Base-by-base conservation (phyloP, 2,888 invertebrate species). In the Acronicta leporina region DNA sequence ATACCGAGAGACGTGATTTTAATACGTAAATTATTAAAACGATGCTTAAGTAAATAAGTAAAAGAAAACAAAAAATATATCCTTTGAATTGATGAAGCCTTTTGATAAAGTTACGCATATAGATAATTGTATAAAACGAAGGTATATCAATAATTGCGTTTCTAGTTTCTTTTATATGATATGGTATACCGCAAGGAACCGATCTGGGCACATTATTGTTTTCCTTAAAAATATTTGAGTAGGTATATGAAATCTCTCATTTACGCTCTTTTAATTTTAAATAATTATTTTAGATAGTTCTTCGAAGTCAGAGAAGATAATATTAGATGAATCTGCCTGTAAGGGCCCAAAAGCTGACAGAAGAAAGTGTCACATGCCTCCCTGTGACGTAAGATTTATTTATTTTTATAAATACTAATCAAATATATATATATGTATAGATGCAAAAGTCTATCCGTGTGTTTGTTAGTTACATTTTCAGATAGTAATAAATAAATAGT, bases 341-440 rank as follows among this genome's bases (percentile, higher is more conserved):
- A 88, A 83, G 61, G 95, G 95, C 0, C 73, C 82, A 0, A 55
- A 75, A 0, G 67, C 69, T 0, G 92, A 95, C 51, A 83, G 57
- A 40, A 85, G 93, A 51, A 91, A 87, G 68, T 95, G 95, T 63
- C 87, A 90, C 52, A 91, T 93, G 90, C 92, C 92, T 2, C 83
- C 92, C 0, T 95, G 95, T 72, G 92, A 92, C 77, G 95, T 95
- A 79, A 76, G 74, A 63, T 9, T 11, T 33, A 13, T 33, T 15
- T 10, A 0, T 16, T 27, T 15, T 47, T 33, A 42, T 3, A 27
- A 27, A 27, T 27, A 2, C 6, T 5, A 7, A 27, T 25, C 27
- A 1, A 27, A 5, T 27, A 5, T 27, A 25, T 7, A 27, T 27
- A 27, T 7, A 7, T 7, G 27, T 5, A 27, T 20, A 20, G n/a